These are phyloP conservation scores for Fundulus diaphanus DNA, from an alignment of 2,797 vertebrate species.

Conservation along the genomic window DNA sequence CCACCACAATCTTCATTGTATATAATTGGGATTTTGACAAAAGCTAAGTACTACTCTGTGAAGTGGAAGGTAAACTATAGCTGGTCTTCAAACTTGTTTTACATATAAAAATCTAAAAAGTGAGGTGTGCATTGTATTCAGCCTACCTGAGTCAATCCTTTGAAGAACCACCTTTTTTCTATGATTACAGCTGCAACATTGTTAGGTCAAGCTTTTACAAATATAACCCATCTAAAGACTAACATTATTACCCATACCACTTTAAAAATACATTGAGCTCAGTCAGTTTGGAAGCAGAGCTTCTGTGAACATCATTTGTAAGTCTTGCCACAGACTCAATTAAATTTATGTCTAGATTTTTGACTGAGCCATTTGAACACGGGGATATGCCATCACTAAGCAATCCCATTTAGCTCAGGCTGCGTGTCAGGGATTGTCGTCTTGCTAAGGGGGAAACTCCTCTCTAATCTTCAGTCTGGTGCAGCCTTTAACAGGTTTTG, in stretches of 20 bases:
- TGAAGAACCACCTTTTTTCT: background rate
- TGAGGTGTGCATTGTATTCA: background rate
- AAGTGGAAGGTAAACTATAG: background rate
- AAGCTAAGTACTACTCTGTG: background rate
- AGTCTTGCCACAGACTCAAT: background rate
- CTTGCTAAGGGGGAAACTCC: background rate
- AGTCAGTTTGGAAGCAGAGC: background rate
- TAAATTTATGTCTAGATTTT: background rate
- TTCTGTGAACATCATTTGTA: background rate
- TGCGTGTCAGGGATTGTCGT: background rate
- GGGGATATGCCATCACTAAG: background rate
- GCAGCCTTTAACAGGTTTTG: background rate
- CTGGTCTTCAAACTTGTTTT: background rate
- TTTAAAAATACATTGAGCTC: too few relatives aligned
- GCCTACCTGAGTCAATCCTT: background rate
- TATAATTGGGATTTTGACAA: background rate
- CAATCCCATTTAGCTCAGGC: background rate
- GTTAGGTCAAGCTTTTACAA: background rate
- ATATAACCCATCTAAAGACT: background rate
- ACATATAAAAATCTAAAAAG: background rate
- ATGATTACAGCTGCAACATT: background rate
- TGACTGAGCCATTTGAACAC: background rate
- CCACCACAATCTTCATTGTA: background rate
- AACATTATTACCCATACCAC: too few relatives aligned
- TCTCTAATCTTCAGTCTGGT: background rate